Conservation (phyloP, 2,797 vertebrate species). For the Myotis pilosus region DNA sequence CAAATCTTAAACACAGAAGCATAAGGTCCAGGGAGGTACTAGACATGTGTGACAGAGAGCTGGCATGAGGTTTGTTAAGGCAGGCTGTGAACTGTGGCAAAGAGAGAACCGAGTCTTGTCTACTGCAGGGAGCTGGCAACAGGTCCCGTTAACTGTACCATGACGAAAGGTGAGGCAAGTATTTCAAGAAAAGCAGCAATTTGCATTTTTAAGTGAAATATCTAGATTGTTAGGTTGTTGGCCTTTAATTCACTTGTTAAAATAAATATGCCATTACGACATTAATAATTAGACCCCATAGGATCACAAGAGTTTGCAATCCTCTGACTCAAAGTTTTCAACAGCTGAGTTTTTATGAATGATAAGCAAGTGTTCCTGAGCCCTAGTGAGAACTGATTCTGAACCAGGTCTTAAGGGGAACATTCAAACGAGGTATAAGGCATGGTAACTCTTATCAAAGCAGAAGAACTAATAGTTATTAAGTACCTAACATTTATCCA, state of each 20-base stretch:
- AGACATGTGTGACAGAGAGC: not conserved
- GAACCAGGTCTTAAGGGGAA: not conserved
- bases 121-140: not conserved
- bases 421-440: not conserved
- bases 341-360: not conserved
- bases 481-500: not conserved
- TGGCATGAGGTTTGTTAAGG: not conserved
- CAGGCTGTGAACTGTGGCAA: not conserved
- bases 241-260: not conserved
- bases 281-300: not conserved
- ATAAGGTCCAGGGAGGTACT: not conserved
- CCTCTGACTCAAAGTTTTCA: not conserved
- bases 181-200: not conserved
- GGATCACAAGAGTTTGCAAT: not conserved
- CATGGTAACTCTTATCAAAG: not conserved
- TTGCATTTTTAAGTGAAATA: not conserved
- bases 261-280: not conserved
- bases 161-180: not conserved
- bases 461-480: not conserved
- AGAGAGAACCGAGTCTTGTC: not conserved
- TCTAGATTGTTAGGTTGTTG: not conserved
- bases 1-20: not conserved
- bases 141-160: not conserved
- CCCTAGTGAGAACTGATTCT: not conserved
- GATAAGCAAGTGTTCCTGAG: not conserved